phyloP scores from a whole-genome alignment of 2,888 invertebrate genomes.

The Cerastis rubricosa region DNA sequence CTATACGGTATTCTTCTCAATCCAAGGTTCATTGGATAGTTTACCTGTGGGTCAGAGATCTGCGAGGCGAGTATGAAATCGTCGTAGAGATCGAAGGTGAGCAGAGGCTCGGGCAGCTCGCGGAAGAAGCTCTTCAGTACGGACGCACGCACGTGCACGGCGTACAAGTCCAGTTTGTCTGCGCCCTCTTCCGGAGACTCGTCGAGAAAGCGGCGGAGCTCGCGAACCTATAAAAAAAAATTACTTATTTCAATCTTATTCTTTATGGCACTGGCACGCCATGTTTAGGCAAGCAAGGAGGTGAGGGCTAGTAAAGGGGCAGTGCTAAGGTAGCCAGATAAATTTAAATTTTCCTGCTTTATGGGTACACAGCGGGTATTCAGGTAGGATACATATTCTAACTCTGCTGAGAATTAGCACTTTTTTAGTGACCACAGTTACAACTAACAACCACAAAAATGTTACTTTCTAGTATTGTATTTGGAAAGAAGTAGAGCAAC shows the following conservation, averaged over 20 bases:
- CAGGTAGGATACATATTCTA: background rate
- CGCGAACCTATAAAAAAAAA: slow-evolving; percentile 90
- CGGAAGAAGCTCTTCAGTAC: slow-evolving; percentile 97
- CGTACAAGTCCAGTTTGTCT: slow-evolving; percentile 94
- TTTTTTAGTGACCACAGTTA: background rate
- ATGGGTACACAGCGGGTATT: background rate
- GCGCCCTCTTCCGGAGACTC: slow-evolving; percentile 93
- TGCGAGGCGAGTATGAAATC: slow-evolving; percentile 97
- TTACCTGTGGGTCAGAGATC: slow-evolving; percentile 94
- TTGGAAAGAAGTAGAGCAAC: background rate
- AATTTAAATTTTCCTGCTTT: background rate
- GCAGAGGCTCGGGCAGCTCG: slow-evolving; percentile 97
- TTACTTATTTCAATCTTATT: background rate
- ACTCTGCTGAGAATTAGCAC: background rate
- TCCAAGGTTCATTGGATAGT: background rate
- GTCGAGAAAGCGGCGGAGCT: slow-evolving; percentile 94
- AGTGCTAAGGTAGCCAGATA: background rate
- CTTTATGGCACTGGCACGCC: background rate
- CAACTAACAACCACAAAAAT: background rate
- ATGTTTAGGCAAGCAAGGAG: background rate
- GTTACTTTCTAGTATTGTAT: background rate
- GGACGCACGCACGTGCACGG: slow-evolving; percentile 97
- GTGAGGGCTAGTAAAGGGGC: background rate
- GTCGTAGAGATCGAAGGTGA: slow-evolving; percentile 98
- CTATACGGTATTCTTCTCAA: background rate